Percentiles rank a stretch among this genome's conserved stretches.
Conservation (phyloP, 2,113 vertebrate species). For the Scomber japonicus region DNA sequence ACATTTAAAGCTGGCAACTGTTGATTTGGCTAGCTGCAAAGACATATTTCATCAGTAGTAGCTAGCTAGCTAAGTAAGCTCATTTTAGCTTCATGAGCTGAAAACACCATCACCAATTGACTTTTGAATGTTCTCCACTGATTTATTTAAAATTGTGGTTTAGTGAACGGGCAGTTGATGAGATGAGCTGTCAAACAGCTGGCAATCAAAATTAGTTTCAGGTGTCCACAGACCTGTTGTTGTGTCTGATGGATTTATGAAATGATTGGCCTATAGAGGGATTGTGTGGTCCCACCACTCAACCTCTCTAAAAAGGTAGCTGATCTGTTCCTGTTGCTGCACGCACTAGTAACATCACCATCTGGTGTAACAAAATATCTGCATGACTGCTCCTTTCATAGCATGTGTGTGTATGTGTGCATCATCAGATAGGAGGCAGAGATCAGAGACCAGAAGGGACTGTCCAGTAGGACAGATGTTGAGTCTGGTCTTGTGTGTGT, state of each 20-base stretch:
- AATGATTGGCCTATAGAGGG: neutral
- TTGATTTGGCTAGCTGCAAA: no score
- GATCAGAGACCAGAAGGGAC: constrained; percentile 40
- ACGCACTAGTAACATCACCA: constrained; percentile 9
- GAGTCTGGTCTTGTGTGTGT: constrained; percentile 20
- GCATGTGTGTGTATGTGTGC: neutral
- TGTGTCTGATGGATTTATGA: neutral
- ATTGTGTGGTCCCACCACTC: neutral
- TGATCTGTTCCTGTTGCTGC: constrained; percentile 18
- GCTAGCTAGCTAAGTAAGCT: neutral
- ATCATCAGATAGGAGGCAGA: neutral
- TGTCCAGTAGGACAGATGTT: constrained; percentile 55
- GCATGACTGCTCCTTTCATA: neutral
- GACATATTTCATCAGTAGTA: neutral
- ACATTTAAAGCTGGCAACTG: no score
- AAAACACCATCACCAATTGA: neutral
- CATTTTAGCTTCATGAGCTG: neutral
- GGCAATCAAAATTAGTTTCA: neutral
- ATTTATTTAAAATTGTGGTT: no score
- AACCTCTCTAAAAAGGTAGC: neutral
- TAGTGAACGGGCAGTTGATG: no score
- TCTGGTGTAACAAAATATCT: constrained; percentile 38
- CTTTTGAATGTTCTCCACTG: neutral
- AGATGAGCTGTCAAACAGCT: no score
- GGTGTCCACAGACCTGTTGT: neutral